phyloP scores from a whole-genome alignment of 2,888 invertebrate genomes.

The Apocheima hispidaria region DNA sequence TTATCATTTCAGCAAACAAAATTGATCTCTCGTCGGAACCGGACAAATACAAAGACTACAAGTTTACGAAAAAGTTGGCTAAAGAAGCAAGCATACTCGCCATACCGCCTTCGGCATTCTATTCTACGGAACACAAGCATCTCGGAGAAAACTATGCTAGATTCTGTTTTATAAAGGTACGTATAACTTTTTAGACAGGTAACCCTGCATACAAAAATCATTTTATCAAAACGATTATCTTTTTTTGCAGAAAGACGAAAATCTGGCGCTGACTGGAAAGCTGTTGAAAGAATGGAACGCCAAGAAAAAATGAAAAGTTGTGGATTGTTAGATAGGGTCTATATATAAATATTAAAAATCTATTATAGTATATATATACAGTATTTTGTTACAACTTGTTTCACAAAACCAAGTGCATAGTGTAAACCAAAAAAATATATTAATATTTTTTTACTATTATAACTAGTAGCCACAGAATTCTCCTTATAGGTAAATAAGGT shows the following conservation, averaged over 20 bases:
- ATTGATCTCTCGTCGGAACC: constrained; percentile 89
- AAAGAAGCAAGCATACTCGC: constrained; percentile 96
- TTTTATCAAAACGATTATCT: not conserved
- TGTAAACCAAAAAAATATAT: no score
- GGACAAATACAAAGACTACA: constrained; percentile 93
- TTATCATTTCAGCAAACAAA: constrained; percentile 81
- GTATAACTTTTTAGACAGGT: not conserved
- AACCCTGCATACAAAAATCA: not conserved
- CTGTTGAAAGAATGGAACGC: constrained; percentile 87
- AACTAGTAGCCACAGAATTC: no score
- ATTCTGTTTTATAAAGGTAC: constrained; percentile 97
- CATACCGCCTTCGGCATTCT: constrained; percentile 98
- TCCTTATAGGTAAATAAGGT: no score
- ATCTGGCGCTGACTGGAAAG: constrained; percentile 88
- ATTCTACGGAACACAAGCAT: constrained; percentile 91
- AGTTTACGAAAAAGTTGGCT: constrained; percentile 98
- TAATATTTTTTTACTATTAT: no score
- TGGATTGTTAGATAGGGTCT: no score
- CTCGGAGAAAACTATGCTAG: constrained; percentile 95
- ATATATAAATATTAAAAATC: no score
- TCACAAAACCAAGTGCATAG: no score
- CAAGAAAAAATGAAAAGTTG: constrained; percentile 53
- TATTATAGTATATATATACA: no score
- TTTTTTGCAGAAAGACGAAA: constrained; percentile 90
- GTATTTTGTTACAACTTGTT: no score